Evolutionary conservation across 2,888 invertebrate genomes (phyloP).

Genomic region (Hypsopygia costalis): DNA sequence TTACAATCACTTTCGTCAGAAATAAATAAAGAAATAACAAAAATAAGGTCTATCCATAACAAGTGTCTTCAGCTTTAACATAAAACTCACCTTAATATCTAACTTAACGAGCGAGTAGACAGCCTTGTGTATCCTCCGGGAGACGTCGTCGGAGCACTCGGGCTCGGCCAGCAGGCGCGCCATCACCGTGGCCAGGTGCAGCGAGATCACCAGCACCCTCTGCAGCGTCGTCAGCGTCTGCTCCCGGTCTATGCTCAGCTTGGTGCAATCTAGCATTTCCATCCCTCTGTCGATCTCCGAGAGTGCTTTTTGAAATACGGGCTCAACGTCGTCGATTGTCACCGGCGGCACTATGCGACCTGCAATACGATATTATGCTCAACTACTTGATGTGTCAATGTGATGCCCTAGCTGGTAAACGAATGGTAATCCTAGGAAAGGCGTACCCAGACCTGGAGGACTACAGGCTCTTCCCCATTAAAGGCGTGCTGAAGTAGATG

Average conservation of each 20-base stretch:
- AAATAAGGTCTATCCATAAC: too few species aligned
- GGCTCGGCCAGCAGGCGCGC: constrained; percentile 83
- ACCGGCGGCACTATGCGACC: constrained; percentile 89
- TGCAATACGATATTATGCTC: constrained; percentile 26
- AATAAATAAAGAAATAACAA: too few species aligned
- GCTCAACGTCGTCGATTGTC: constrained; percentile 89
- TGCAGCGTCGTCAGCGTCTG: constrained; percentile 86
- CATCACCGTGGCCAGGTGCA: constrained; percentile 90
- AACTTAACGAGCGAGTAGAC: constrained; percentile 89
- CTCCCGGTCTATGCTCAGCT: constrained; percentile 85
- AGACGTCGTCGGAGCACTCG: constrained; percentile 68
- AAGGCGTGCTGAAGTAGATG: too few species aligned
- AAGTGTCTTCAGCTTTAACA: too few species aligned
- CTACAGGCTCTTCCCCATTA: too few species aligned
- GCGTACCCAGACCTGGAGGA: too few species aligned
- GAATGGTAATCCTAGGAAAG: too few species aligned
- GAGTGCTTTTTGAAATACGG: constrained; percentile 91
- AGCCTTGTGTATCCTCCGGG: constrained; percentile 83
- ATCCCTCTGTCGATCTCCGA: constrained; percentile 85
- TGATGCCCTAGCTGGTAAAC: too few species aligned
- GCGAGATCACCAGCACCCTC: constrained; percentile 90
- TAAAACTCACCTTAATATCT: constrained; percentile 77
- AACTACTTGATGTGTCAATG: too few species aligned
- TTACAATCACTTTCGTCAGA: too few species aligned
- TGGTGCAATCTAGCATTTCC: constrained; percentile 76